Evolutionary conservation across 1,140 invertebrate species (phyloP), one percentile per base, ranked within the genome.

Genomic region (Drosophila carrolli): DNA sequence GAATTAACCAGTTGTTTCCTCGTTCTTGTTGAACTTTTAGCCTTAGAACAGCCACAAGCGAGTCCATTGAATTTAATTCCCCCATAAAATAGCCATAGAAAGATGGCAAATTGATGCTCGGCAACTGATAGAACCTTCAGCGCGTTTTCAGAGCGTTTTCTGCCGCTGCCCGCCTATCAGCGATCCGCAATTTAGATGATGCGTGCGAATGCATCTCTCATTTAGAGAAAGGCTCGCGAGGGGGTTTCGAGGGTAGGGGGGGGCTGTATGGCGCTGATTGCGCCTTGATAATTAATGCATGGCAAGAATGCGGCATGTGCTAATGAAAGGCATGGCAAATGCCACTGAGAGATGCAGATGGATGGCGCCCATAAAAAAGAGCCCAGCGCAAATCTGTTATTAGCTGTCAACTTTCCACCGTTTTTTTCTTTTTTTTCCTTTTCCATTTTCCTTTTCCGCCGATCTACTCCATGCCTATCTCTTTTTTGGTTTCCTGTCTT

Each of bases 221-320:
- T 16, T 51, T 27, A n/a, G n/a, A 40, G 41, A 27, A 38, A 57
- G n/a, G 29, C 48, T 10, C 29, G 6, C 0, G 2, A 4, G 8
- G 27, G 4, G 27, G 6, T n/a, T n/a, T n/a, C n/a, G n/a, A n/a
- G n/a, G n/a, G 2, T 2, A 7, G 6, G 29, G 29, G 35, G 43
- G 29, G n/a, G 3, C 2, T 23, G n/a, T 37, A n/a, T 13, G 32
- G 27, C 53, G 53, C 46, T 82, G 80, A 82, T 83, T 88, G 72
- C 76, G 74, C 51, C 66, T 73, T 76, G 83, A 88, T 88, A 88
- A 88, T 83, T 80, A 82, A 83, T 83, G 83, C 84, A 66, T 79
- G 61, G 70, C 76, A 88, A 57, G 73, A 80, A 89, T 88, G 71
- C 66, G 75, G 60, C 65, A 62, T 43, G 62, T 82, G 75, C 75